A percentile compares a stretch with the other conserved stretches of the same genome.
Evolutionary conservation across 2,113 vertebrate species (phyloP).

Genomic region (Eubucco bourcierii): DNA sequence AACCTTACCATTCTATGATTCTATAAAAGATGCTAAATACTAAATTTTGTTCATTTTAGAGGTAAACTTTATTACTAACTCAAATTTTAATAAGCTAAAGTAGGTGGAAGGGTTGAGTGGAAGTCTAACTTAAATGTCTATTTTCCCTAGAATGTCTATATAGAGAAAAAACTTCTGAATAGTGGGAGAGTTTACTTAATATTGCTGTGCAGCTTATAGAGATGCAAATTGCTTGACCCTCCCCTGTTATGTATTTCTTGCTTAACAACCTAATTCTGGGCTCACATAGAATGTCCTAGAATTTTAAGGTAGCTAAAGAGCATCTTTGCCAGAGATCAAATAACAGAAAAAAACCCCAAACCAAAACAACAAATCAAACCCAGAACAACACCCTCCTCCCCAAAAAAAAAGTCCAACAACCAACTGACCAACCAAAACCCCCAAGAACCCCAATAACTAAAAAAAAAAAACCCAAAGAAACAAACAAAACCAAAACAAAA

Average conservation of each 20-base stretch:
- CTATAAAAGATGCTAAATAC: neutral
- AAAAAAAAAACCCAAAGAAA: too few relatives aligned
- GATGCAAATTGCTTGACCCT: neutral
- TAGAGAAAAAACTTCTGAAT: neutral
- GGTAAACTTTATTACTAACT: neutral
- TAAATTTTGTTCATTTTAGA: neutral
- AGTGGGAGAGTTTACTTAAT: neutral
- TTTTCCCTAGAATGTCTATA: neutral
- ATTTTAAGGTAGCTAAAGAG: neutral
- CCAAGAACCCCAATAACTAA: too few relatives aligned
- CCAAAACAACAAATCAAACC: too few relatives aligned
- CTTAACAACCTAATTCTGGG: neutral
- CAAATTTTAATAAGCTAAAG: neutral
- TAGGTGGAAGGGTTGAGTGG: neutral
- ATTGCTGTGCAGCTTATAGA: accelerated
- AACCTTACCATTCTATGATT: too few relatives aligned
- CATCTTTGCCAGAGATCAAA: neutral
- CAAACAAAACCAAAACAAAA: too few relatives aligned
- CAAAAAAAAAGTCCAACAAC: too few relatives aligned
- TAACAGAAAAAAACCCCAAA: neutral
- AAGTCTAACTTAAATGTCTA: neutral
- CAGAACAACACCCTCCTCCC: too few relatives aligned
- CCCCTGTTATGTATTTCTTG: neutral
- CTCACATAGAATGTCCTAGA: neutral
- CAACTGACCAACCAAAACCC: too few relatives aligned